phyloP scores from a whole-genome alignment of 2,888 invertebrate genomes.

The Anorthoa munda region DNA sequence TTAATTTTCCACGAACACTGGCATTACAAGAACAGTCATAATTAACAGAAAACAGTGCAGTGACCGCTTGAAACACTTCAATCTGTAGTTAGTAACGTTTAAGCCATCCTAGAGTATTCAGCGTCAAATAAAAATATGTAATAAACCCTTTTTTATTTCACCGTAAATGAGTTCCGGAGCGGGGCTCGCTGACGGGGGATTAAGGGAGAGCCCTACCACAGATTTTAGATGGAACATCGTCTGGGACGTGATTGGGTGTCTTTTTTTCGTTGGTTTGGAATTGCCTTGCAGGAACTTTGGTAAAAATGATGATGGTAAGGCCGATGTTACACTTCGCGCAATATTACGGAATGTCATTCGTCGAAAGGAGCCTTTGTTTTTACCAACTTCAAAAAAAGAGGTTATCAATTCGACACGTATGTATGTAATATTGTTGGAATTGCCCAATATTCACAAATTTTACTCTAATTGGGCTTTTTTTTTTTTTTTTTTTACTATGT shows the following conservation, averaged over 20 bases:
- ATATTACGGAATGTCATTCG: too few species aligned
- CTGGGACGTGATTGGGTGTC: constrained; percentile 36
- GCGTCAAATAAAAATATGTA: constrained; percentile 86
- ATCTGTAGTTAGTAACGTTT: constrained; percentile 65
- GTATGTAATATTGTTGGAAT: too few species aligned
- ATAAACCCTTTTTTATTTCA: constrained; percentile 83
- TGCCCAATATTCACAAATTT: too few species aligned
- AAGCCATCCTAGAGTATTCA: constrained; percentile 67
- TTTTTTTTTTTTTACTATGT: too few species aligned
- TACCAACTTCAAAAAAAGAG: too few species aligned
- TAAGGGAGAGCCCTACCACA: constrained; percentile 68
- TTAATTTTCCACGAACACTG: constrained; percentile 3
- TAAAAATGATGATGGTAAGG: background rate
- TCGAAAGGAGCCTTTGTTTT: too few species aligned
- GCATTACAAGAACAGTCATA: constrained; percentile 14
- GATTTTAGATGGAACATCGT: constrained; percentile 51
- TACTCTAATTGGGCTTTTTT: too few species aligned
- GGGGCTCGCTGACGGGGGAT: constrained; percentile 81
- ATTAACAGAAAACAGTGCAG: constrained; percentile 48
- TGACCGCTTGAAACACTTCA: constrained; percentile 50
- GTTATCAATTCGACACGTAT: too few species aligned
- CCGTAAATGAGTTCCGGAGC: constrained; percentile 85
- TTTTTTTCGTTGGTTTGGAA: background rate
- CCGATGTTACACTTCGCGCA: background rate
- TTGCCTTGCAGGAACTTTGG: background rate